phyloP scores from a whole-genome alignment of 2,888 invertebrate genomes.

The Nysson spinosus region DNA sequence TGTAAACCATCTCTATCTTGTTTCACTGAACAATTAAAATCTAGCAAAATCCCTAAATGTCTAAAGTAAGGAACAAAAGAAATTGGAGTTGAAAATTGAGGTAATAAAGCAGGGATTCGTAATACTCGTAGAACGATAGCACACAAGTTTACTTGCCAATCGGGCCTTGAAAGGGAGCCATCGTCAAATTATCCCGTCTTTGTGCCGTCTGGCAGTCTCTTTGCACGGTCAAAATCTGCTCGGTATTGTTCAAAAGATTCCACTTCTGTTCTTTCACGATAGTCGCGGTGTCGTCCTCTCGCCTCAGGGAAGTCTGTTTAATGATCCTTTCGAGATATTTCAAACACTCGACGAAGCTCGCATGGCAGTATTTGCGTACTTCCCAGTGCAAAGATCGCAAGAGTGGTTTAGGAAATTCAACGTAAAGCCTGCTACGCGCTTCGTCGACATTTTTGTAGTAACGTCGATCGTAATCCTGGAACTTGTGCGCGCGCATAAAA shows the following conservation, averaged over 20 bases:
- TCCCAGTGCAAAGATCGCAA: conserved; percentile 82
- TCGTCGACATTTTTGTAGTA: conserved; percentile 73
- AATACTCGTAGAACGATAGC: background rate
- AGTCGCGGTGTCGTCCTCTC: conserved; percentile 79
- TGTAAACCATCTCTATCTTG: no score
- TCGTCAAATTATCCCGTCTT: conserved; percentile 76
- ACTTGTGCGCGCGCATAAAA: conserved; percentile 82
- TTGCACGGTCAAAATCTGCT: conserved; percentile 77
- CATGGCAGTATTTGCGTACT: conserved; percentile 79
- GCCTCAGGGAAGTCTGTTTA: conserved; percentile 76
- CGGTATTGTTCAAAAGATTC: conserved; percentile 70
- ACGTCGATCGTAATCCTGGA: conserved; percentile 82
- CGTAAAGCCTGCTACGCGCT: conserved; percentile 71
- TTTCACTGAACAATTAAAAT: no score
- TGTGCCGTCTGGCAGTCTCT: conserved; percentile 78
- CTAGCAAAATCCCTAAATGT: no score
- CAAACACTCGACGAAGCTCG: conserved; percentile 80
- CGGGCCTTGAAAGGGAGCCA: conserved; percentile 80
- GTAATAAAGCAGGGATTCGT: background rate
- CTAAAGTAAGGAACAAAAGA: no score
- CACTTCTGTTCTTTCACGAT: conserved; percentile 78
- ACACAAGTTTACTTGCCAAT: conserved; percentile 67
- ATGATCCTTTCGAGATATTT: conserved; percentile 78
- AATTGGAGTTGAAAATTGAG: no score
- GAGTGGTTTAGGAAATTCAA: conserved; percentile 80